phyloP scores from a whole-genome alignment of 2,797 vertebrate species.

The Oreonectes daqikongensis region DNA sequence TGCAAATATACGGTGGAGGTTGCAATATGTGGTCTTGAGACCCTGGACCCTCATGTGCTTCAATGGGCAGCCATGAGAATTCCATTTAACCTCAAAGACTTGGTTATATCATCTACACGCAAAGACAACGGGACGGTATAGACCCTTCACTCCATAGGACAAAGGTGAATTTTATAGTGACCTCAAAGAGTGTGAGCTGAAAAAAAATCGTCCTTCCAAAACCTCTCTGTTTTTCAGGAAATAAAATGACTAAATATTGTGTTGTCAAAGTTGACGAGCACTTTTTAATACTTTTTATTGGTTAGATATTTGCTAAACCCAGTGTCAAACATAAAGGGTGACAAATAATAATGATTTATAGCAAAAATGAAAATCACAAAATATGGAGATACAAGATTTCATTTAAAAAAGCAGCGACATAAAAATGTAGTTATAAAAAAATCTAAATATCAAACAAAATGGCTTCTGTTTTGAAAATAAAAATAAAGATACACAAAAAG shows the following conservation, averaged over 20 bases:
- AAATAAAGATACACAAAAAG: neutral
- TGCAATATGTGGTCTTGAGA: slow-evolving; percentile 38
- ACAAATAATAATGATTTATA: too few relatives aligned
- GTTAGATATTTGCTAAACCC: too few relatives aligned
- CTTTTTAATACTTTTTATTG: too few relatives aligned
- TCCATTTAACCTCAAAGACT: slow-evolving; percentile 51
- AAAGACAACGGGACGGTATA: slow-evolving; percentile 1
- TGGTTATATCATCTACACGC: neutral
- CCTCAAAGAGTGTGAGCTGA: neutral
- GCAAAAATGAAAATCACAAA: too few relatives aligned
- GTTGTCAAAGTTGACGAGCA: too few relatives aligned
- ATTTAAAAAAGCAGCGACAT: too few relatives aligned
- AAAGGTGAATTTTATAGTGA: neutral
- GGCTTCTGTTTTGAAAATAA: neutral
- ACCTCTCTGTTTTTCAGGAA: too few relatives aligned
- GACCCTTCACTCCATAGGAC: neutral
- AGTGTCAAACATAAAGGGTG: too few relatives aligned
- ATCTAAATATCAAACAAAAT: neutral
- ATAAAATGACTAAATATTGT: too few relatives aligned
- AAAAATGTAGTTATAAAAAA: neutral
- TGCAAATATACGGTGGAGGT: slow-evolving; percentile 15
- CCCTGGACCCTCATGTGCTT: slow-evolving; percentile 29
- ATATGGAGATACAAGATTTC: too few relatives aligned
- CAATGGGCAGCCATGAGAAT: slow-evolving; percentile 40
- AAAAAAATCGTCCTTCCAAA: neutral